Percentiles rank a stretch among this genome's conserved stretches.
phyloP scores from a whole-genome alignment of 2,113 vertebrate species.

The Aramus guarauna region DNA sequence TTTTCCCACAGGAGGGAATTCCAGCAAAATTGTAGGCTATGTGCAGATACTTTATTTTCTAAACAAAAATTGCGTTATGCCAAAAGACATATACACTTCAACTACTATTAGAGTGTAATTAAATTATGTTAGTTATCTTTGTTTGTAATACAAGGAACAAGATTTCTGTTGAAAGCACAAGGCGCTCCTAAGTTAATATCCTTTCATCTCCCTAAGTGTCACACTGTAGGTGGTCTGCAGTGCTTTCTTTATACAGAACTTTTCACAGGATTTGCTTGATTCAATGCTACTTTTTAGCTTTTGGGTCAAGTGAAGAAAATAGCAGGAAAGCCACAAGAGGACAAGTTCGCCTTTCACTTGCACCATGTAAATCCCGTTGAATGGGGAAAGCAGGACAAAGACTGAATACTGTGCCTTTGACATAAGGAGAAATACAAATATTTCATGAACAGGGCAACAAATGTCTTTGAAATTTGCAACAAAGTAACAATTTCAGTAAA shows the following conservation, averaged over 20 bases:
- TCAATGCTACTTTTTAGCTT: slow-evolving; percentile 56
- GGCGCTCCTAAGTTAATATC: slow-evolving; percentile 54
- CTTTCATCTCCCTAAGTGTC: slow-evolving; percentile 60
- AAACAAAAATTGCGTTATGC: slow-evolving; percentile 62
- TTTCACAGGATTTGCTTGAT: slow-evolving; percentile 33
- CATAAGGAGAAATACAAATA: slow-evolving; percentile 54
- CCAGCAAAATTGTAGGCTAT: slow-evolving; percentile 34
- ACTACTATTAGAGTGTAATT: slow-evolving; percentile 37
- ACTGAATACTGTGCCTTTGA: slow-evolving; percentile 46
- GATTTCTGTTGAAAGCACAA: slow-evolving; percentile 31
- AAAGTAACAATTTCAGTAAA: slow-evolving; percentile 65
- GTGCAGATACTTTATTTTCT: slow-evolving; percentile 51
- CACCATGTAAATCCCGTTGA: slow-evolving; percentile 18
- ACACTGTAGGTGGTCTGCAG: slow-evolving; percentile 59
- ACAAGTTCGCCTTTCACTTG: slow-evolving; percentile 51
- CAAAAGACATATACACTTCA: slow-evolving; percentile 54
- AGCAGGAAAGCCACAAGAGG: slow-evolving; percentile 49
- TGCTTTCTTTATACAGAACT: slow-evolving; percentile 43
- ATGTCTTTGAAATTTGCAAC: slow-evolving; percentile 65
- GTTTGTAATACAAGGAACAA: slow-evolving; percentile 50
- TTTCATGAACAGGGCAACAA: slow-evolving; percentile 50
- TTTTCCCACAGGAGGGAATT: slow-evolving; percentile 62
- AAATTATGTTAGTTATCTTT: slow-evolving; percentile 48
- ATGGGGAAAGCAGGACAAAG: slow-evolving; percentile 41
- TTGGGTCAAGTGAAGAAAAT: slow-evolving; percentile 59